Percentiles rank a stretch among this genome's conserved stretches.
Conservation (phyloP, 2,888 invertebrate species). For the Leptinotarsa tumamoca region DNA sequence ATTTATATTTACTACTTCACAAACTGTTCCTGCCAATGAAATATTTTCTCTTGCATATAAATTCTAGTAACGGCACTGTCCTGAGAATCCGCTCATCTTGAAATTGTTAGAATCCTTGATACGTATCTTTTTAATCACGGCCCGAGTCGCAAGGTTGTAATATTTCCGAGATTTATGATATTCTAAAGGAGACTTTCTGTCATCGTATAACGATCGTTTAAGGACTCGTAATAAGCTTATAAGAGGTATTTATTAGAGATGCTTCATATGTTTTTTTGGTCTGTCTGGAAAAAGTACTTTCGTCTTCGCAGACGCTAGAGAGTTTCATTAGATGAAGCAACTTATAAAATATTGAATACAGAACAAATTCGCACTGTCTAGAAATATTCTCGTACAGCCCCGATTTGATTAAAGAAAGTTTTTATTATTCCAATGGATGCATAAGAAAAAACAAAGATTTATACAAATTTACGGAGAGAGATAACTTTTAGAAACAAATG, state of each 20-base stretch:
- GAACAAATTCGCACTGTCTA: background rate
- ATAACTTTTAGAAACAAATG: too few species aligned
- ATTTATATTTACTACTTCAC: too few species aligned
- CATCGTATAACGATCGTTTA: slow-evolving; percentile 19
- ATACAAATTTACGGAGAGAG: too few species aligned
- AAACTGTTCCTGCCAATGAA: too few species aligned
- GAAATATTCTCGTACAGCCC: background rate
- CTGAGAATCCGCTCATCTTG: background rate
- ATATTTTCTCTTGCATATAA: too few species aligned
- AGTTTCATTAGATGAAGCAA: slow-evolving; percentile 11
- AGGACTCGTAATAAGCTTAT: slow-evolving; percentile 25
- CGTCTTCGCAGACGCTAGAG: slow-evolving; percentile 3
- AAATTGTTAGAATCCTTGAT: slow-evolving; percentile 13
- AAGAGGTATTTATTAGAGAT: slow-evolving; percentile 28
- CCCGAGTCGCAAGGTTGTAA: slow-evolving; percentile 20
- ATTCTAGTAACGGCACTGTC: slow-evolving; percentile 1
- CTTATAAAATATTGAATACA: slow-evolving; percentile 3
- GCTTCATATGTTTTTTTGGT: slow-evolving; percentile 26
- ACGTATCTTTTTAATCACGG: slow-evolving; percentile 19
- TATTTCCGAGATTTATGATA: slow-evolving; percentile 25
- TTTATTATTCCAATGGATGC: too few species aligned
- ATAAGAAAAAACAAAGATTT: too few species aligned
- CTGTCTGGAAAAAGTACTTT: slow-evolving; percentile 11
- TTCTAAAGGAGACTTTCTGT: slow-evolving; percentile 23
- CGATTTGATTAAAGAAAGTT: background rate